Evolutionary conservation across 1,140 invertebrate genomes (phyloP).

Genomic region (Atopsyche davidsoni): DNA sequence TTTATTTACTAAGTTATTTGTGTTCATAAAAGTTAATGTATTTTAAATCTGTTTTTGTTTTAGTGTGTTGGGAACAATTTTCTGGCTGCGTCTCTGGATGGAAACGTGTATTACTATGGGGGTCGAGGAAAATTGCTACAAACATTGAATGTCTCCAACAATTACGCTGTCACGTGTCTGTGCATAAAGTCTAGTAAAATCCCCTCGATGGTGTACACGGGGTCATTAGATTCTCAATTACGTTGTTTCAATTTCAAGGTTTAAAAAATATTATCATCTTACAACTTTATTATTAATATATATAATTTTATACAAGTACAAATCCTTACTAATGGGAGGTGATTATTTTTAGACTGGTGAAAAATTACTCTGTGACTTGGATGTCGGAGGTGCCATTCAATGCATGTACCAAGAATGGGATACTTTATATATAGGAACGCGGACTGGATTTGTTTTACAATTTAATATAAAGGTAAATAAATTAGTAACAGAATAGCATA

Average conservation of each 20-base stretch:
- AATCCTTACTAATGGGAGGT: conserved; percentile 7
- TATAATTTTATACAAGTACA: conserved; percentile 6
- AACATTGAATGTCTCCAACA: conserved; percentile 44
- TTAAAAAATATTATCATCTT: too few species aligned
- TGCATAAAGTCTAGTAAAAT: conserved; percentile 43
- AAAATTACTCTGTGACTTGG: conserved; percentile 44
- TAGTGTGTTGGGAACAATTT: conserved; percentile 45
- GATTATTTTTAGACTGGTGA: conserved; percentile 45
- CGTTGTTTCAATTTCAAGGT: conserved; percentile 55
- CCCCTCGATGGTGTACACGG: conserved; percentile 51
- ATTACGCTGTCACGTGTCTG: conserved; percentile 53
- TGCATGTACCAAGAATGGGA: conserved; percentile 59
- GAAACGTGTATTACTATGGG: conserved; percentile 51
- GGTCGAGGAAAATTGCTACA: conserved; percentile 41
- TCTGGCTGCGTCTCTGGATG: conserved; percentile 49
- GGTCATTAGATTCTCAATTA: conserved; percentile 54
- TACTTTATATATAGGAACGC: conserved; percentile 55
- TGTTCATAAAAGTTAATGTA: background rate
- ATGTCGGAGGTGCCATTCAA: conserved; percentile 54
- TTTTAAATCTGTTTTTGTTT: conserved; percentile 13
- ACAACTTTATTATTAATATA: conserved; percentile 6
- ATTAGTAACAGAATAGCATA: too few species aligned
- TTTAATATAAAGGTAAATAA: conserved; percentile 53
- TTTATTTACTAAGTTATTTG: conserved; percentile 1
- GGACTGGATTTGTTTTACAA: conserved; percentile 53